phyloP scores from a whole-genome alignment of 1,140 invertebrate genomes.

The Amyelois transitella region DNA sequence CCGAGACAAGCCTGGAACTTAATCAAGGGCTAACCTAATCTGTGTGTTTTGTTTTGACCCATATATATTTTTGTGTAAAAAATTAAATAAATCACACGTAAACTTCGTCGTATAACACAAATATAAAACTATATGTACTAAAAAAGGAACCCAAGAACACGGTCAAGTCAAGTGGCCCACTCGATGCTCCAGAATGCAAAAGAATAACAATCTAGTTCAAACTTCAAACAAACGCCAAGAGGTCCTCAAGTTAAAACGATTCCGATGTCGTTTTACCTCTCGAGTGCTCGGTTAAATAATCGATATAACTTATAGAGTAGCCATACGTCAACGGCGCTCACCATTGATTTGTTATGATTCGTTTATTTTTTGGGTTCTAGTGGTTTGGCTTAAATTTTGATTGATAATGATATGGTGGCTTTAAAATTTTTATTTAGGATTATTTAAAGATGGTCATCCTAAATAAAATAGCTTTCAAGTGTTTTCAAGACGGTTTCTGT shows the following conservation, averaged over 20 bases:
- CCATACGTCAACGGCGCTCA: background rate
- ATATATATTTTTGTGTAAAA: no score
- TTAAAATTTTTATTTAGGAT: background rate
- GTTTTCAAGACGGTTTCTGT: no score
- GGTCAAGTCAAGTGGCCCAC: background rate
- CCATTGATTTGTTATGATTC: background rate
- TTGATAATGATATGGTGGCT: background rate
- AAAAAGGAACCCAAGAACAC: no score
- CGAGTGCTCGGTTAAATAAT: slow-evolving; percentile 28
- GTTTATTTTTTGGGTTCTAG: background rate
- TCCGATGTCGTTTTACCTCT: slow-evolving; percentile 50
- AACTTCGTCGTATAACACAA: no score
- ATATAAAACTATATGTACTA: no score
- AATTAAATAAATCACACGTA: no score
- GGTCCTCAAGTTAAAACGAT: slow-evolving; percentile 57
- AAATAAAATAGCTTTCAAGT: background rate
- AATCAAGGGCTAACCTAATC: no score
- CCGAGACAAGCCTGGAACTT: no score
- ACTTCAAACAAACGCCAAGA: slow-evolving; percentile 36
- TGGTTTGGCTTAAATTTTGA: background rate
- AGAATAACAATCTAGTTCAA: slow-evolving; percentile 45
- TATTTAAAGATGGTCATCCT: background rate
- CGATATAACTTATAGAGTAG: background rate
- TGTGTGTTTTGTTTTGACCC: no score
- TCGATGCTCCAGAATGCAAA: slow-evolving; percentile 37